Conservation (phyloP, 2,113 vertebrate species). For the Ameiurus melas region DNA sequence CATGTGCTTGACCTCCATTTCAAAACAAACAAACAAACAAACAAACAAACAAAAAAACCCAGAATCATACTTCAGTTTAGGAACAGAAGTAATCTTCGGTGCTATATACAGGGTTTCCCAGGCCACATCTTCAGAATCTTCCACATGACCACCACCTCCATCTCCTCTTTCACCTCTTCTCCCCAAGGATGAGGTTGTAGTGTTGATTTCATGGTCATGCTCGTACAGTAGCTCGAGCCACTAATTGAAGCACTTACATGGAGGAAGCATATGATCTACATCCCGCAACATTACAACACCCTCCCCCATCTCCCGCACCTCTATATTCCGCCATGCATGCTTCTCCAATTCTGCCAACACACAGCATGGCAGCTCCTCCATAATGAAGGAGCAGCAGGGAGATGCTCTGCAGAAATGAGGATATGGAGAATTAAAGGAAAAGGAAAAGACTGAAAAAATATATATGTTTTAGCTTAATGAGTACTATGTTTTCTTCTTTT, state of each 20-base stretch:
- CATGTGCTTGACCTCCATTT: too few species aligned
- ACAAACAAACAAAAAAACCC: too few species aligned
- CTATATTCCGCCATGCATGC: constrained; percentile 35
- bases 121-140: not conserved
- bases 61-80: not conserved
- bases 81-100: not conserved
- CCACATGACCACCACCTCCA: not conserved
- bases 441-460: not conserved
- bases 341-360: constrained; percentile 21
- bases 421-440: not conserved
- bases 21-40: too few species aligned
- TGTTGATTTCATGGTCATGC: constrained; percentile 60
- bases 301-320: constrained; percentile 20
- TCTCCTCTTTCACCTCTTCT: not conserved
- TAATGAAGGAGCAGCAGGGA: not conserved
- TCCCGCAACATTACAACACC: constrained; percentile 26
- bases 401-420: not conserved
- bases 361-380: constrained; percentile 17
- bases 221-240: constrained; percentile 51
- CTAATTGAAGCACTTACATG: constrained; percentile 73
- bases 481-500: not conserved
- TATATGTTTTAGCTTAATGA: not conserved
- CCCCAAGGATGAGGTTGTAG: constrained; percentile 34
- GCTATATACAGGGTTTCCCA: not conserved
- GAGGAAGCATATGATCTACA: constrained; percentile 58